Evolutionary conservation across 2,797 vertebrate genomes (phyloP).

Genomic region (Cephalopachus bancanus): DNA sequence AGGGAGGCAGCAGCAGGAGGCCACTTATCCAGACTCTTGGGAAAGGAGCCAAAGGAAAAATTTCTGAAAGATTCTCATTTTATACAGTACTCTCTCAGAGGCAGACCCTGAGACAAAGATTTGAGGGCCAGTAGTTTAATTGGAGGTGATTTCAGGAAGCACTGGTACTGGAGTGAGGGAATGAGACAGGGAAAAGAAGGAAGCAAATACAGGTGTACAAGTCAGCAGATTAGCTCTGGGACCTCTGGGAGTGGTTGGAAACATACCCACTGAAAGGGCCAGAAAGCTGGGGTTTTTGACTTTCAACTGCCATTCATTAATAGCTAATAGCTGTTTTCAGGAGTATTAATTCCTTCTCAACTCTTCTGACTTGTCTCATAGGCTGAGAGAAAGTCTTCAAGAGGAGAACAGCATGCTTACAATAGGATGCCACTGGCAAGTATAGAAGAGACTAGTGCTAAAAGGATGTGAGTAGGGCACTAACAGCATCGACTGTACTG

Average conservation of each 20-base stretch:
- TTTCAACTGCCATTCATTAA: background rate
- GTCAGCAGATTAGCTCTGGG: background rate
- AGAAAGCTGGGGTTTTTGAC: background rate
- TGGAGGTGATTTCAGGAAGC: background rate
- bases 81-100: background rate
- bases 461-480: background rate
- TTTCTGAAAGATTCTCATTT: slow-evolving; percentile 43
- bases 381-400: background rate
- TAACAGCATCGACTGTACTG: background rate
- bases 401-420: background rate
- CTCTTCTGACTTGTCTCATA: background rate
- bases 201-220: background rate
- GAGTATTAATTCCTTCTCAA: background rate
- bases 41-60: slow-evolving; percentile 28
- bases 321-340: background rate
- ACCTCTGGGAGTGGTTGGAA: background rate
- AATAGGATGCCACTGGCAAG: background rate
- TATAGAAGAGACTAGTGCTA: background rate
- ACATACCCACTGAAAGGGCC: background rate
- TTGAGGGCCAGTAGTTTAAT: background rate
- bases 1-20: background rate
- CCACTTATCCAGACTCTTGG: background rate
- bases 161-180: background rate
- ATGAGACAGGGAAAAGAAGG: background rate
- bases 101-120: background rate